These are phyloP conservation scores for Rhyacophila brunnea DNA, from an alignment of 1,140 invertebrate species.

Conservation along the genomic window DNA sequence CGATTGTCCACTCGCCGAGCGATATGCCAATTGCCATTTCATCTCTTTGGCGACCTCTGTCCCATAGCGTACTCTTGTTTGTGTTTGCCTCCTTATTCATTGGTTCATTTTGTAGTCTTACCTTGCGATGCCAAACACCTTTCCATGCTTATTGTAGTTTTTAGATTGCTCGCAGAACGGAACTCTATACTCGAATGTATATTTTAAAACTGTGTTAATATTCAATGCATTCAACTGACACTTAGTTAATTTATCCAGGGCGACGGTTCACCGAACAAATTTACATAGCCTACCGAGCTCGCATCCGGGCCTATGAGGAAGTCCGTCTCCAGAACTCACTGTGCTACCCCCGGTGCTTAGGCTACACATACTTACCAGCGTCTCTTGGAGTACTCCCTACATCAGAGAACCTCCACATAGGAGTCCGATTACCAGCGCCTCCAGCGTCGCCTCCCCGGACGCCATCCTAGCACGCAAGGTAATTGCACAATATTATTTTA, in stretches of 20 bases:
- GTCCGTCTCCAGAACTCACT: neutral
- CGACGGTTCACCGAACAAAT: conserved; percentile 1
- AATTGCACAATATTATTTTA: neutral
- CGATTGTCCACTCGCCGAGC: no score
- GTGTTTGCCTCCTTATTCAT: no score
- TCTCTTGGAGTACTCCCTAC: neutral
- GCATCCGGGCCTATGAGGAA: neutral
- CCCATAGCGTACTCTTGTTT: no score
- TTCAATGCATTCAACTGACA: no score
- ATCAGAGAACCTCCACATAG: neutral
- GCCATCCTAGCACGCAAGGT: conserved; percentile 18
- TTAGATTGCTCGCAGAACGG: no score
- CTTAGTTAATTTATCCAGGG: neutral
- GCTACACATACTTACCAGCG: conserved; percentile 2
- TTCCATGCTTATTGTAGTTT: no score
- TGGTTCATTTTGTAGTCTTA: no score
- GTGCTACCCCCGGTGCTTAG: conserved; percentile 5
- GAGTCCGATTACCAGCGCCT: neutral
- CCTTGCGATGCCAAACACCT: no score
- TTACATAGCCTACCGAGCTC: conserved; percentile 1
- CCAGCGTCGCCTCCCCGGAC: neutral
- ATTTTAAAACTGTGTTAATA: no score
- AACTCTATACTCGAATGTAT: no score
- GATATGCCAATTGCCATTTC: no score
- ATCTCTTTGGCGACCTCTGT: no score